Conservation (phyloP, 2,888 invertebrate genomes). For the Scaptomyza parva region DNA sequence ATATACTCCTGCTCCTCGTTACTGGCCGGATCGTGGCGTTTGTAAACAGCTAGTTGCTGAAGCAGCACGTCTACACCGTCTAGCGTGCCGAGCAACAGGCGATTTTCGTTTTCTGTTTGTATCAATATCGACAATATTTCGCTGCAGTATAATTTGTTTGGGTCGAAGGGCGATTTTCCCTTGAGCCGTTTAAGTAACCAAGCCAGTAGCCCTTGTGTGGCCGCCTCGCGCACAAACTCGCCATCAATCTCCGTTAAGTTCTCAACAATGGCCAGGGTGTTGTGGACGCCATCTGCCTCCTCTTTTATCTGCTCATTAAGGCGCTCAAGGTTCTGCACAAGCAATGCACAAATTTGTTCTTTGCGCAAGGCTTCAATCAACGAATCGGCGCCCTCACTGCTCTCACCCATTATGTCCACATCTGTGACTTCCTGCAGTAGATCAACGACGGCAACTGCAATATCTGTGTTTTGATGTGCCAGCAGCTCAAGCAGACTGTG, state of each 20-base stretch:
- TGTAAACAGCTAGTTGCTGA: conserved; percentile 97
- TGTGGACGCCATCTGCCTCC: conserved; percentile 98
- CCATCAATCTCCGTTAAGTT: conserved; percentile 96
- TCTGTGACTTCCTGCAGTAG: conserved; percentile 95
- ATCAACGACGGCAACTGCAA: conserved; percentile 86
- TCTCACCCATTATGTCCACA: conserved; percentile 96
- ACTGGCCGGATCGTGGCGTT: conserved; percentile 95
- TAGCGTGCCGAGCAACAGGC: conserved; percentile 92
- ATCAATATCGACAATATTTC: conserved; percentile 98
- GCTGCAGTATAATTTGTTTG: conserved; percentile 97
- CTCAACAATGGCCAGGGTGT: conserved; percentile 95
- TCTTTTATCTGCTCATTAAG: conserved; percentile 97
- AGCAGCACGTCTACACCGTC: conserved; percentile 97
- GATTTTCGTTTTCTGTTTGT: conserved; percentile 94
- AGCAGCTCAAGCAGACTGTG: conserved; percentile 96
- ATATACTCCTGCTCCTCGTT: conserved; percentile 98
- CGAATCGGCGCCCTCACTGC: conserved; percentile 94
- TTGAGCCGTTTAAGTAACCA: conserved; percentile 97
- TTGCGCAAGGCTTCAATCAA: conserved; percentile 95
- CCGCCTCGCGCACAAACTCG: conserved; percentile 93
- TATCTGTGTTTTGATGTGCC: conserved; percentile 96
- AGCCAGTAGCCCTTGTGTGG: conserved; percentile 94
- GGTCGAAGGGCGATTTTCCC: conserved; percentile 95
- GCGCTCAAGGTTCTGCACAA: conserved; percentile 96
- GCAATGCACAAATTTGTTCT: conserved; percentile 94